Percentiles rank a stretch among this genome's conserved stretches.
These are phyloP conservation scores for Fregetta grallaria DNA, from an alignment of 2,113 vertebrate species.

Conservation along the genomic window DNA sequence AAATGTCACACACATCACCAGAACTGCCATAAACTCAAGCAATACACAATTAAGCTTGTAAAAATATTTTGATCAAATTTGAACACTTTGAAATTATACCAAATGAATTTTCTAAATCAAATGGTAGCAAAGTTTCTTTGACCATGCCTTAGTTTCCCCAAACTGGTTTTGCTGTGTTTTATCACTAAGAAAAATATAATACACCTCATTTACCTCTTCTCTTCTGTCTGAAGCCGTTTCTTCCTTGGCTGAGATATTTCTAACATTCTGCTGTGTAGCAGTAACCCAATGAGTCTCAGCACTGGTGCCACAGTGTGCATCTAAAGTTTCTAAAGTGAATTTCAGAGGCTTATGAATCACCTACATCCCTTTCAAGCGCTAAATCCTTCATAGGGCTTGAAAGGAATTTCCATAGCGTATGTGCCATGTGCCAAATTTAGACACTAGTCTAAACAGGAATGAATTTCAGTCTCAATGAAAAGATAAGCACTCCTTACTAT, in stretches of 20 bases:
- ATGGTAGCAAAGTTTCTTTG: neutral
- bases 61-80: neutral
- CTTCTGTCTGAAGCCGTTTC: neutral
- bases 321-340: neutral
- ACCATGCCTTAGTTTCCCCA: neutral
- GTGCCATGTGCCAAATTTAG: neutral
- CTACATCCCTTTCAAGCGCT: neutral
- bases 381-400: neutral
- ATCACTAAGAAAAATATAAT: neutral
- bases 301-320: neutral
- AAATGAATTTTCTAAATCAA: neutral
- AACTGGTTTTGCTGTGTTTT: neutral
- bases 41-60: neutral
- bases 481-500: neutral
- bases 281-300: neutral
- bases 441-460: slow-evolving; percentile 8
- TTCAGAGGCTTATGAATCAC: neutral
- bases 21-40: neutral
- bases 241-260: neutral
- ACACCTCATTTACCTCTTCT: neutral
- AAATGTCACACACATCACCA: neutral
- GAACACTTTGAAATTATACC: neutral
- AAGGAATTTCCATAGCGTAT: neutral
- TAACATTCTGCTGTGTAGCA: neutral
- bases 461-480: slow-evolving; percentile 2